Conservation (phyloP, 2,797 vertebrate species). For the Cyprinella venusta region DNA sequence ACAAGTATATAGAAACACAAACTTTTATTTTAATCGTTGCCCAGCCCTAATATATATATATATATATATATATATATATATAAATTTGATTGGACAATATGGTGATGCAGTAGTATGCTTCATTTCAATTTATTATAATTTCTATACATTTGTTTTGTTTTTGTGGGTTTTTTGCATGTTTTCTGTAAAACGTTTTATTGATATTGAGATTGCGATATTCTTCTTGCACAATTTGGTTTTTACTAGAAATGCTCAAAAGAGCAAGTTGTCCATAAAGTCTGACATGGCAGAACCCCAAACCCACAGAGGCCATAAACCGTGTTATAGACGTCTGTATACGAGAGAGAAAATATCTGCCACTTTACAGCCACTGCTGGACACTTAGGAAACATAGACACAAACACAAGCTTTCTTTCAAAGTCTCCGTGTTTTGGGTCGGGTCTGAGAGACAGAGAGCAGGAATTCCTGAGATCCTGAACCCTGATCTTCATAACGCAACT, state of each 20-base stretch:
- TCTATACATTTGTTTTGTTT: background rate
- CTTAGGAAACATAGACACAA: background rate
- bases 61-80: too few species aligned
- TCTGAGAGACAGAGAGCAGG: background rate
- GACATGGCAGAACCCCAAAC: background rate
- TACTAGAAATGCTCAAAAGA: background rate
- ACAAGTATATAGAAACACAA: too few species aligned
- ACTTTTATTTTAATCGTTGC: too few species aligned
- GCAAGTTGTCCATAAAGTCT: constrained; percentile 21
- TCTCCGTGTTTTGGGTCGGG: background rate
- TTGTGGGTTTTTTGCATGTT: background rate
- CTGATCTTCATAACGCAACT: background rate
- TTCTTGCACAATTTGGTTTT: background rate
- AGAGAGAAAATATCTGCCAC: constrained; percentile 15
- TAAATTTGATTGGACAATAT: too few species aligned
- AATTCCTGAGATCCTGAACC: background rate
- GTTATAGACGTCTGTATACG: background rate
- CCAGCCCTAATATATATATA: too few species aligned
- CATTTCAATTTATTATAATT: background rate
- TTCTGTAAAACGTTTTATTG: background rate
- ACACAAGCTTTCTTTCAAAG: background rate
- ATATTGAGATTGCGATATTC: background rate
- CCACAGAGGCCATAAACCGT: background rate
- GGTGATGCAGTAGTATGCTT: too few species aligned
- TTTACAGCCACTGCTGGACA: constrained; percentile 15